Conservation (phyloP, 2,888 invertebrate genomes). For the Abrostola triplasia region DNA sequence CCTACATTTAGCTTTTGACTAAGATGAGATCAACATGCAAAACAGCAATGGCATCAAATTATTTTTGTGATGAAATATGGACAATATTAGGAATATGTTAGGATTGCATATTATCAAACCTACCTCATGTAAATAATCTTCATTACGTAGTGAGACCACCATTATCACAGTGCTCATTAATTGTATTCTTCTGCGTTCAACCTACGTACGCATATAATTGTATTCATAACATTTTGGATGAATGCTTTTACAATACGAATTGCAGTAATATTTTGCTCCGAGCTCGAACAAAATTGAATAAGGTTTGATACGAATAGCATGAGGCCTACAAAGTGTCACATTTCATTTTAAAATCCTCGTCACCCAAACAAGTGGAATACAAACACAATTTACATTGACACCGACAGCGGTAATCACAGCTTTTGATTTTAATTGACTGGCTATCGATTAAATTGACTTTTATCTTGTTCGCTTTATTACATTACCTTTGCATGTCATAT, state of each 20-base stretch:
- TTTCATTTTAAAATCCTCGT: constrained; percentile 46
- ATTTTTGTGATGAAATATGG: no score
- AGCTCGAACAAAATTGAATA: constrained; percentile 5
- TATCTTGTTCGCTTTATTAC: constrained; percentile 44
- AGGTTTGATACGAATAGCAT: no score
- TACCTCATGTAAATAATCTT: constrained; percentile 5
- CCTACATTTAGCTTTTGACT: no score
- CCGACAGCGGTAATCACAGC: constrained; percentile 59
- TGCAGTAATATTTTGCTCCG: constrained; percentile 31
- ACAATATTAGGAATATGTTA: constrained; percentile 9
- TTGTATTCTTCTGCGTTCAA: constrained; percentile 52
- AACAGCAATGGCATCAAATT: no score
- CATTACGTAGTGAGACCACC: constrained; percentile 29
- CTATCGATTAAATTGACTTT: constrained; percentile 54
- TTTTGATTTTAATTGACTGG: constrained; percentile 65
- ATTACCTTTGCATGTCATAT: constrained; percentile 39
- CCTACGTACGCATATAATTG: constrained; percentile 42
- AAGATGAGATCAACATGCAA: no score
- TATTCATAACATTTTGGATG: constrained; percentile 55
- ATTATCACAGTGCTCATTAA: constrained; percentile 49
- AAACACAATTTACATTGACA: constrained; percentile 70
- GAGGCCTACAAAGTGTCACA: constrained; percentile 7
- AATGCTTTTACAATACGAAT: constrained; percentile 14
- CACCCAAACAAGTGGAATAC: constrained; percentile 49
- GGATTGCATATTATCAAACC: constrained; percentile 14